Conservation (phyloP, 1,140 invertebrate genomes). For the Drosophila prosaltans region DNA sequence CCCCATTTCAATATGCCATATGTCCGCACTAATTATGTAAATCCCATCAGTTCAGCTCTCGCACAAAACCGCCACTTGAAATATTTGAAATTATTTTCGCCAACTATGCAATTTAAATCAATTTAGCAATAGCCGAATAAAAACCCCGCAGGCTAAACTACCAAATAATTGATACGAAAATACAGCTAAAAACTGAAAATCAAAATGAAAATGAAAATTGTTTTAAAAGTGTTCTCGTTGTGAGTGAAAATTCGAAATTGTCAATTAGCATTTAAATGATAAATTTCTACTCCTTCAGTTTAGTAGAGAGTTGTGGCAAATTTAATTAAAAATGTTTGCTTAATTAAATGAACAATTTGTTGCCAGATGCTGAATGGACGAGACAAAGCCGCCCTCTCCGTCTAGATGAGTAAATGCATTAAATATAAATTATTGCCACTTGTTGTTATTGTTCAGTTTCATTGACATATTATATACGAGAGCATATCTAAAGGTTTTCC, state of each 20-base stretch:
- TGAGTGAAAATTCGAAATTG: constrained; percentile 8
- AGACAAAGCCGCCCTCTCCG: background rate
- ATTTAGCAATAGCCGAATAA: background rate
- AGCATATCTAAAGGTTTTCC: background rate
- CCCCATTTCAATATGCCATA: constrained; percentile 16
- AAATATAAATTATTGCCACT: constrained; percentile 35
- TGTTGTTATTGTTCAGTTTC: constrained; percentile 25
- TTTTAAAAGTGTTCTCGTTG: background rate
- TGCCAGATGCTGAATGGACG: background rate
- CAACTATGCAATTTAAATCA: constrained; percentile 6
- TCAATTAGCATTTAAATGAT: constrained; percentile 34
- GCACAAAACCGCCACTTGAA: background rate
- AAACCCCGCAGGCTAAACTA: background rate
- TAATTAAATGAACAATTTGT: constrained; percentile 38
- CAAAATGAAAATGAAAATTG: constrained; percentile 1
- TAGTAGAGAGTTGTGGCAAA: constrained; percentile 12
- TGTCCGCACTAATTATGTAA: constrained; percentile 44
- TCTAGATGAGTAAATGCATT: constrained; percentile 22
- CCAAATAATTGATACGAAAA: constrained; percentile 2
- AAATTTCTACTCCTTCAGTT: constrained; percentile 13
- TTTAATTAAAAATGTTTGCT: constrained; percentile 35
- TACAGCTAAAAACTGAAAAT: background rate
- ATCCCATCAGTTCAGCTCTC: constrained; percentile 15
- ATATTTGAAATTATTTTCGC: constrained; percentile 6
- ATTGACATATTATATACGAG: background rate